A percentile compares a stretch with the other conserved stretches of the same genome.
Evolutionary conservation across 2,797 vertebrate genomes (phyloP).

Genomic region (Sylvilagus floridanus): DNA sequence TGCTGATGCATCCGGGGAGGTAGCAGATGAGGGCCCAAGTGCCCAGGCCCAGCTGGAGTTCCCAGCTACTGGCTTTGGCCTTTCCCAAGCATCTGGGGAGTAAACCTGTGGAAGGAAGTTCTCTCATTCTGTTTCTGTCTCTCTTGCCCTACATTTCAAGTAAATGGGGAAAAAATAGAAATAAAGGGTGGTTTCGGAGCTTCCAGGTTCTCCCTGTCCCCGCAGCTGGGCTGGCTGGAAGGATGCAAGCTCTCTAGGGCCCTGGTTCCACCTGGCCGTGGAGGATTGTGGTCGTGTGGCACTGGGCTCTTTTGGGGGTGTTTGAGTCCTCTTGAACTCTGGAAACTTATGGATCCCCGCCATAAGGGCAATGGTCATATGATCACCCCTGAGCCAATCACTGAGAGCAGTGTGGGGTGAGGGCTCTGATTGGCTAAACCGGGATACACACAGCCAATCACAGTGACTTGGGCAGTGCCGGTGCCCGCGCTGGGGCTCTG

Average conservation of each 20-base stretch:
- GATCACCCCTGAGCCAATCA: constrained; percentile 17
- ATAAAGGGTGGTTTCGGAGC: background rate
- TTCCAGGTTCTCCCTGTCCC: background rate
- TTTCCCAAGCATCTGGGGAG: no score
- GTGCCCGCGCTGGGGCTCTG: background rate
- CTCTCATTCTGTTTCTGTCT: no score
- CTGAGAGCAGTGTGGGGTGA: background rate
- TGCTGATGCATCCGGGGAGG: no score
- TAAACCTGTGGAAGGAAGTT: no score
- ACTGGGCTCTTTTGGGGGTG: background rate
- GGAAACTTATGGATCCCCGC: background rate
- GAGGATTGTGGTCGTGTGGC: background rate
- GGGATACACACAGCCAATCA: background rate
- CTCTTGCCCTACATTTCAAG: no score
- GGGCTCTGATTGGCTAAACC: background rate
- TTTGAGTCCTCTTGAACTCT: background rate
- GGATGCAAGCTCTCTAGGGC: background rate
- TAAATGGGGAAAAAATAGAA: background rate
- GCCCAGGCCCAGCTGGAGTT: no score
- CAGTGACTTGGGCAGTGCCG: fast-evolving
- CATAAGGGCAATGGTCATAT: background rate
- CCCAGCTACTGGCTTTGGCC: no score
- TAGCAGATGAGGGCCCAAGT: no score
- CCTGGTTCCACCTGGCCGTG: background rate
- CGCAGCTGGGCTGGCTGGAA: background rate